Evolutionary conservation across 2,113 vertebrate species (phyloP).

Genomic region (Zootoca vivipara): DNA sequence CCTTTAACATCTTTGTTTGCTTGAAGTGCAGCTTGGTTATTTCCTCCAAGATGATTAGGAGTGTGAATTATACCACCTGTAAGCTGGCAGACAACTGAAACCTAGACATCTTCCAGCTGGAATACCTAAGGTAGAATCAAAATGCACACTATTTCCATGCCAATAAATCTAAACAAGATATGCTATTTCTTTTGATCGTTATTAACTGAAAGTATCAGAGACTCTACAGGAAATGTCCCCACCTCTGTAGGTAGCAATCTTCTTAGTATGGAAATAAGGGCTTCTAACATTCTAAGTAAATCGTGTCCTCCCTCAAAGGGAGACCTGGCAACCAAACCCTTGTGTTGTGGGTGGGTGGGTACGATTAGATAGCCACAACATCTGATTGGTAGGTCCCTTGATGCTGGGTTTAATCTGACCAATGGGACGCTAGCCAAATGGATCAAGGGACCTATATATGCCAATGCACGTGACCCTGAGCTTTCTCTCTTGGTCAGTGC

Average conservation of each 20-base stretch:
- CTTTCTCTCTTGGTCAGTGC: too few species aligned
- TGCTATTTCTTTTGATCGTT: slow-evolving; percentile 2
- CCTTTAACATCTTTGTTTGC: neutral
- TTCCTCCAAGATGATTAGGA: neutral
- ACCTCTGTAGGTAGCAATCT: neutral
- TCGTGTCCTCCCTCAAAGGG: too few species aligned
- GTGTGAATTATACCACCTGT: neutral
- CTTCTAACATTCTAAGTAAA: neutral
- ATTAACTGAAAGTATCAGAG: slow-evolving; percentile 23
- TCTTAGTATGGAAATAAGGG: neutral
- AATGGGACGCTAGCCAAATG: too few species aligned
- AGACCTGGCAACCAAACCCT: too few species aligned
- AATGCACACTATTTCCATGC: neutral
- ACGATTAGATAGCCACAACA: too few species aligned
- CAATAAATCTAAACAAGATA: neutral
- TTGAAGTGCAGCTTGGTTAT: slow-evolving; percentile 2
- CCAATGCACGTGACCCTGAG: too few species aligned
- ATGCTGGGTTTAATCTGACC: too few species aligned
- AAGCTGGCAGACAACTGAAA: neutral
- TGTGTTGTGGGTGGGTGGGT: too few species aligned
- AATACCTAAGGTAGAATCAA: neutral
- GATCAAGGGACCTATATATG: too few species aligned
- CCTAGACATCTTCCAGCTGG: neutral
- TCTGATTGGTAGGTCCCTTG: too few species aligned
- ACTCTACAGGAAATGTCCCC: neutral